A percentile compares a stretch with the other conserved stretches of the same genome.
Conservation (phyloP, 2,888 invertebrate species). For the Heliconius ismenius region DNA sequence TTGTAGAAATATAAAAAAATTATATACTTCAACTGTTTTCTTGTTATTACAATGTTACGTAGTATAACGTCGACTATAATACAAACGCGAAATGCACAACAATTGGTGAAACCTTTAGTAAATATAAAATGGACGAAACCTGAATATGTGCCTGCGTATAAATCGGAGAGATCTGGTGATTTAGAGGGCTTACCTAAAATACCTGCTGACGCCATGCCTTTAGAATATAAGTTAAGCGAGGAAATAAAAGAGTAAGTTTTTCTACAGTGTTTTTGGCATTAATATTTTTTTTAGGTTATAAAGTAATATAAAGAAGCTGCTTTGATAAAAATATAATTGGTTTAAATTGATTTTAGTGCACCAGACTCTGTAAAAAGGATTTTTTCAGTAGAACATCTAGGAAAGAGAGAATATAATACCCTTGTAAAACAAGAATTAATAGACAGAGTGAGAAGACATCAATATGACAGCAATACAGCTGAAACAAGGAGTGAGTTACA, state of each 20-base stretch:
- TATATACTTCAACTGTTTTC: not conserved
- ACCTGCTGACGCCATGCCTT: conserved; percentile 75
- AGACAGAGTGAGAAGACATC: conserved; percentile 85
- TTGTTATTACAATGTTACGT: conserved; percentile 59
- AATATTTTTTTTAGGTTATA: conserved; percentile 6
- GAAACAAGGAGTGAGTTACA: conserved; percentile 85
- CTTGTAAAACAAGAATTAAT: conserved; percentile 80
- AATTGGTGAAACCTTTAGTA: conserved; percentile 83
- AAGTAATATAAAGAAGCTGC: not conserved
- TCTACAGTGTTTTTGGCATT: no score
- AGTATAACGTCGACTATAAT: conserved; percentile 61
- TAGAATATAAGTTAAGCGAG: conserved; percentile 82
- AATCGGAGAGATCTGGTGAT: conserved; percentile 88
- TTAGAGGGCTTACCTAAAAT: conserved; percentile 80
- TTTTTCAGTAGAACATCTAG: conserved; percentile 86
- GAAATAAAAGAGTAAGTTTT: conserved; percentile 86
- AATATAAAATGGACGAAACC: conserved; percentile 91
- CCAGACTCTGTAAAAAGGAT: conserved; percentile 86
- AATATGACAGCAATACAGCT: conserved; percentile 85
- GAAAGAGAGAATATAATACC: conserved; percentile 76
- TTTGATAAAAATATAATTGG: not conserved
- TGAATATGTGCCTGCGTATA: conserved; percentile 83
- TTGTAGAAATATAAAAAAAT: not conserved
- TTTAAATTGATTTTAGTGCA: conserved; percentile 80
- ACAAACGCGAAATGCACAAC: conserved; percentile 66